A percentile compares a stretch with the other conserved stretches of the same genome.
These are phyloP conservation scores for Halcyon smyrnensis DNA, from an alignment of 2,797 vertebrate species.

Conservation along the genomic window DNA sequence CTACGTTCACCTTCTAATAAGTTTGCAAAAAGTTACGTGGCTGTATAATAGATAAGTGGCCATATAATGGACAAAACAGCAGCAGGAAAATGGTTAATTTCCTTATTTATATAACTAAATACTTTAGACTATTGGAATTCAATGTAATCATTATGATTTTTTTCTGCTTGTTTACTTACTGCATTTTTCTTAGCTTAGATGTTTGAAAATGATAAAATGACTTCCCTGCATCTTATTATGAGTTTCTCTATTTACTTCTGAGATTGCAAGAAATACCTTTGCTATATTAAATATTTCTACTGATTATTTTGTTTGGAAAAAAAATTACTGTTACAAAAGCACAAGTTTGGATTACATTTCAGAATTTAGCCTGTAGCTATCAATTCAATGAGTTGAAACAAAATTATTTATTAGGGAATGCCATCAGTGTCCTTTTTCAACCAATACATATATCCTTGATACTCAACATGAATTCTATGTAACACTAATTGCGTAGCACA, in stretches of 20 bases:
- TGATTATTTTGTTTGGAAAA: background rate
- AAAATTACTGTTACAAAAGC: background rate
- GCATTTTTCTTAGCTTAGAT: background rate
- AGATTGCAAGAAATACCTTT: background rate
- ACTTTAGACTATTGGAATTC: background rate
- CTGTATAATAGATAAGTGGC: background rate
- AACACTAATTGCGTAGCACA: background rate
- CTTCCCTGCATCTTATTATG: background rate
- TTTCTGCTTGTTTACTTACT: background rate
- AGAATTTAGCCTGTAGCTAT: background rate
- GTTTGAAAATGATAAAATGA: background rate
- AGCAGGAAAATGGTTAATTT: background rate
- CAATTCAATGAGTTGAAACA: background rate
- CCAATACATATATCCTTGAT: background rate
- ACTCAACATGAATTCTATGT: background rate
- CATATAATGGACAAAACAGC: background rate
- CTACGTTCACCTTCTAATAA: background rate
- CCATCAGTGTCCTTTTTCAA: background rate
- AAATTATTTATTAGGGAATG: background rate
- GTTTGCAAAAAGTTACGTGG: background rate
- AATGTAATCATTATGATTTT: background rate
- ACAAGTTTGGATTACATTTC: background rate
- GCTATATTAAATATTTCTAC: background rate
- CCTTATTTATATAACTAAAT: background rate
- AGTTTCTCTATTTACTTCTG: background rate